Evolutionary conservation across 2,888 invertebrate genomes (phyloP), one percentile per base, ranked within the genome.

Genomic region (Drosophila buzzatii): DNA sequence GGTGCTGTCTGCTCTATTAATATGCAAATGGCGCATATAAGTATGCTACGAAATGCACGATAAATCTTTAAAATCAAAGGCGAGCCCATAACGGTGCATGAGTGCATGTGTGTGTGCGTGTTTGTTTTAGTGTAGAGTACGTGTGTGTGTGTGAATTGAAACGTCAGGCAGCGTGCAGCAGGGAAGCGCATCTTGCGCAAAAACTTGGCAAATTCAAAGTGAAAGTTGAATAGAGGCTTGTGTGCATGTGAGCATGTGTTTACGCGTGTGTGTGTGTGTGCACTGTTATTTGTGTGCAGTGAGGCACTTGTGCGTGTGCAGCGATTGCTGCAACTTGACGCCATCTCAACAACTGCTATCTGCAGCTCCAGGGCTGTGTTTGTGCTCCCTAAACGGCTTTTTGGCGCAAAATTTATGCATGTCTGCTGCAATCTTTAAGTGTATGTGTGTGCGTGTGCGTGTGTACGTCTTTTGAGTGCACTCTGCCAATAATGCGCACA

Each of bases 401-500:
- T 83, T 67, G 82, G 69, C 63, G 67, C 72, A 73, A 78, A 85
- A 82, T 85, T 89, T 79, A 86, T 83, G 89, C 86, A 86, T 58
- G 85, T 81, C 82, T 76, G 52, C 66, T 58, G 73, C 83, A 64
- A 76, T 70, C 63, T 62, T 62, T 42, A 47, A 66, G 55, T 52
- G 41, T 44, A 42, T 53, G 31, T 51, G 42, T 45, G 39, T 52
- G 65, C 12, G 61, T 62, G 55, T 64, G 66, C 62, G 41, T 57
- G 62, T 65, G 70, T 58, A 61, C 58, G 73, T 55, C 58, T 66
- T 76, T 68, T 86, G 85, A 80, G 85, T 86, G 90, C 88, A 85
- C 87, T 89, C 68, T 82, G 90, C 83, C 85, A 89, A 86, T 89
- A 89, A 86, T 85, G 88, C 88, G 90, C 88, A 85, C 86, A 86